Conservation (phyloP, 2,797 vertebrate genomes). For the Rhynchotus rufescens region DNA sequence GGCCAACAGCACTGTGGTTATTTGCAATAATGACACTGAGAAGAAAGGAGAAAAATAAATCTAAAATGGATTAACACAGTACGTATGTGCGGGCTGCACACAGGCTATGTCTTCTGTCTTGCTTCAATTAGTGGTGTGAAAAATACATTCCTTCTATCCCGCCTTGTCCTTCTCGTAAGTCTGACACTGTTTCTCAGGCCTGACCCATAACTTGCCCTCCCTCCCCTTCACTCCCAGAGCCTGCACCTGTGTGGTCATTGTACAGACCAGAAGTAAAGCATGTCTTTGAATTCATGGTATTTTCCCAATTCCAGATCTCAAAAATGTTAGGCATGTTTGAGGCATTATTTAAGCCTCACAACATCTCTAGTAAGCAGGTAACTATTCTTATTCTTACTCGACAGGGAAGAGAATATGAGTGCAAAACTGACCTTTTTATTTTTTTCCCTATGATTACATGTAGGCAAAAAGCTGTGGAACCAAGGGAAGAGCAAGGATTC, state of each 20-base stretch:
- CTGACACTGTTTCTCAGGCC: constrained; percentile 21
- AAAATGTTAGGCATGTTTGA: neutral
- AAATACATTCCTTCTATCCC: constrained; percentile 3
- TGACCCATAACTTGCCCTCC: neutral
- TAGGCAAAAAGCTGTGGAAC: neutral
- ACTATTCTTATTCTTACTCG: neutral
- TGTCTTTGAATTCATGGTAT: neutral
- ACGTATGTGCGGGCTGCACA: constrained; percentile 4
- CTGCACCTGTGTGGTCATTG: neutral
- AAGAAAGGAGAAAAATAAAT: neutral
- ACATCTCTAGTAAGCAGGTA: neutral
- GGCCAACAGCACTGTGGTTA: constrained; percentile 50
- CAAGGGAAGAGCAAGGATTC: neutral
- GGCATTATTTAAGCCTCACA: neutral
- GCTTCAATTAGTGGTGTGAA: constrained; percentile 42
- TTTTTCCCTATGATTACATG: neutral
- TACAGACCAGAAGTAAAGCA: neutral
- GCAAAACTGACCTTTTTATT: neutral
- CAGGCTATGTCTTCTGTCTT: constrained; percentile 19
- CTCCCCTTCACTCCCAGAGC: neutral
- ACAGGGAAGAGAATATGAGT: neutral
- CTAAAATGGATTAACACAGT: constrained; percentile 34
- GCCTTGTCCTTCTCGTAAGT: constrained; percentile 13
- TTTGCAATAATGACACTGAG: constrained; percentile 42
- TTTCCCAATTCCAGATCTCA: neutral